Percentiles rank a stretch among this genome's conserved stretches.
Conservation (phyloP, 2,888 invertebrate species). For the Xestia rhomboidea region DNA sequence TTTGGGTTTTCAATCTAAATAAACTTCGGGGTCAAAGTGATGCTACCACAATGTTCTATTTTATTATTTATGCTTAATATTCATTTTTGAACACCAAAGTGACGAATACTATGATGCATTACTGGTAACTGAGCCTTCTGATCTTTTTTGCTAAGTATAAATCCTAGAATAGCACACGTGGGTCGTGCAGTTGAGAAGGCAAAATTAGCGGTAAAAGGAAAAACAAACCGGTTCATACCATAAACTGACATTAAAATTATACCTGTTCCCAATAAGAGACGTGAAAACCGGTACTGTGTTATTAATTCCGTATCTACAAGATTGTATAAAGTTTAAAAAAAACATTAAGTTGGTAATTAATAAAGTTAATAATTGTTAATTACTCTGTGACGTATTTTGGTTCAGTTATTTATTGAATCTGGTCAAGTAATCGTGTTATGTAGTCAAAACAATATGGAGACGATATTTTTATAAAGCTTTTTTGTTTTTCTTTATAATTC, state of each 20-base stretch:
- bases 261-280: conserved; percentile 19
- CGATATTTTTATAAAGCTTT: neutral
- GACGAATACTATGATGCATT: neutral
- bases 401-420: conserved; percentile 27
- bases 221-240: conserved; percentile 42
- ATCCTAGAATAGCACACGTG: conserved; percentile 14
- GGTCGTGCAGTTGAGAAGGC: conserved; percentile 37
- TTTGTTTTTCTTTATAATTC: neutral
- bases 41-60: neutral
- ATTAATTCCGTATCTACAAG: conserved; percentile 17
- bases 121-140: neutral
- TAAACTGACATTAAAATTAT: conserved; percentile 32
- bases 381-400: conserved; percentile 13
- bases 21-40: neutral
- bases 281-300: conserved; percentile 20
- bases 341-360: conserved; percentile 13
- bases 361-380: conserved; percentile 9
- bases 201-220: conserved; percentile 48
- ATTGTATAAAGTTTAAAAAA: neutral
- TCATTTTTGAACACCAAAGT: neutral
- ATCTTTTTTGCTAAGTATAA: neutral
- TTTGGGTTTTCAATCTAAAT: neutral
- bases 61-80: neutral
- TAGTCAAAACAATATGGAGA: conserved; percentile 26
- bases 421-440: neutral